Evolutionary conservation across 92 coral and sea anemone species (phyloP).

Genomic region (Palythoa caribaeorum): DNA sequence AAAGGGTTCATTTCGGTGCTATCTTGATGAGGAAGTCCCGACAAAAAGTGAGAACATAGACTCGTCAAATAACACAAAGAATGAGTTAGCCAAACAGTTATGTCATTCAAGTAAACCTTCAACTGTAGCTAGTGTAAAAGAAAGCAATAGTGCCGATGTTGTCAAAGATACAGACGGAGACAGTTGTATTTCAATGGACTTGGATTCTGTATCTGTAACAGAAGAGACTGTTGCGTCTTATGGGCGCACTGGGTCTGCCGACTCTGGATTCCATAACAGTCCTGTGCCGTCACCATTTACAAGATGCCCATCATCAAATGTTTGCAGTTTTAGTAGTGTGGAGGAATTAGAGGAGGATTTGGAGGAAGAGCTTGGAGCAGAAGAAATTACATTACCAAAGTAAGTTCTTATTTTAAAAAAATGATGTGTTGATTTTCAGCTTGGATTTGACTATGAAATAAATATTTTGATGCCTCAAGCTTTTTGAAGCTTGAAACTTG

Average conservation of each 20-base stretch:
- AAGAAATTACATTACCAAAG: conserved; percentile 77
- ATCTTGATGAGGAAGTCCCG: neutral
- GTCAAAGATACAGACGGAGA: conserved; percentile 54
- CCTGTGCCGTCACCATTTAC: conserved; percentile 58
- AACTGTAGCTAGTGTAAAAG: neutral
- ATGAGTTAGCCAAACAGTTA: neutral
- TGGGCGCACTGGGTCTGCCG: conserved; percentile 86
- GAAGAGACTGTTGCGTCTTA: conserved; percentile 70
- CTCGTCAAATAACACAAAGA: neutral
- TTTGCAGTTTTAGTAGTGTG: conserved; percentile 47
- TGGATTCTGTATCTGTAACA: conserved; percentile 49
- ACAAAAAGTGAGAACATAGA: neutral
- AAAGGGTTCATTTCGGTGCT: conserved; percentile 21
- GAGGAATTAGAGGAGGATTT: conserved; percentile 61
- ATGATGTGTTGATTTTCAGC: neutral
- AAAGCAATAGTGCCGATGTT: neutral
- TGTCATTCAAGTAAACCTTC: neutral
- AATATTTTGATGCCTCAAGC: no score
- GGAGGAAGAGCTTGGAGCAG: conserved; percentile 62
- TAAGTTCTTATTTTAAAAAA: conserved; percentile 5
- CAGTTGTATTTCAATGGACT: conserved; percentile 70
- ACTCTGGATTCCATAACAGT: conserved; percentile 79
- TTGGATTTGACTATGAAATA: neutral
- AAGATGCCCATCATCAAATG: conserved; percentile 26
- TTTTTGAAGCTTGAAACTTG: no score